phyloP scores from a whole-genome alignment of 2,888 invertebrate genomes.

The Synergus itoensis region DNA sequence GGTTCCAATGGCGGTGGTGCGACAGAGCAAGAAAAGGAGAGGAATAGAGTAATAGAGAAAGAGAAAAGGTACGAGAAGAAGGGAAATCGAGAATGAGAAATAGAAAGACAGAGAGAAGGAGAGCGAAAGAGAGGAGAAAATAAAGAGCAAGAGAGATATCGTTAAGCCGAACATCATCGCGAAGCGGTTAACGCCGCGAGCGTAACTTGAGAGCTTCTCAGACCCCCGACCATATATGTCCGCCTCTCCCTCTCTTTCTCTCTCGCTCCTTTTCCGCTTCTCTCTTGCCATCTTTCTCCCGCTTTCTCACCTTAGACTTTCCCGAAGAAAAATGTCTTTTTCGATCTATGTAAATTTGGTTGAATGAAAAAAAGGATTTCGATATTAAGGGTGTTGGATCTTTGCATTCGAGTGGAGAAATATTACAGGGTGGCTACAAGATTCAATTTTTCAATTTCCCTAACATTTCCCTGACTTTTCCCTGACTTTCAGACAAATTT shows the following conservation, averaged over 20 bases:
- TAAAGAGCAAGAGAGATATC: constrained; percentile 44
- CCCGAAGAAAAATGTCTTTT: not conserved
- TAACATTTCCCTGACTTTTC: no score
- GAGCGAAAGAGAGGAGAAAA: constrained; percentile 47
- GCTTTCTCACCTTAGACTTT: constrained; percentile 44
- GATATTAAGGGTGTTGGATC: no score
- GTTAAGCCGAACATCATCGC: constrained; percentile 62
- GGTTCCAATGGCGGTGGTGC: constrained; percentile 59
- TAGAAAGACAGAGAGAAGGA: constrained; percentile 40
- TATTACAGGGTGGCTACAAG: no score
- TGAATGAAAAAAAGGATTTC: not conserved
- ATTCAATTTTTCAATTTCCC: no score
- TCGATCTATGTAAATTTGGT: not conserved
- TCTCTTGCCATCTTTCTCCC: constrained; percentile 56
- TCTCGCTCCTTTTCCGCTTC: constrained; percentile 59
- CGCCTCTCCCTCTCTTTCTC: constrained; percentile 70
- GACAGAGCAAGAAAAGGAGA: constrained; percentile 49
- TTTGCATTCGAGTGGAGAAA: no score
- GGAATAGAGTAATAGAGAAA: constrained; percentile 45
- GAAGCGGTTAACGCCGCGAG: constrained; percentile 71
- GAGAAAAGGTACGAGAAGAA: constrained; percentile 43
- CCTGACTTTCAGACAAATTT: no score
- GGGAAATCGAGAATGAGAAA: constrained; percentile 40
- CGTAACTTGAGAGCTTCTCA: constrained; percentile 76
- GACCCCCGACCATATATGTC: constrained; percentile 77